Evolutionary conservation across 2,797 vertebrate genomes (phyloP).

Genomic region (Sandelia bainsii): DNA sequence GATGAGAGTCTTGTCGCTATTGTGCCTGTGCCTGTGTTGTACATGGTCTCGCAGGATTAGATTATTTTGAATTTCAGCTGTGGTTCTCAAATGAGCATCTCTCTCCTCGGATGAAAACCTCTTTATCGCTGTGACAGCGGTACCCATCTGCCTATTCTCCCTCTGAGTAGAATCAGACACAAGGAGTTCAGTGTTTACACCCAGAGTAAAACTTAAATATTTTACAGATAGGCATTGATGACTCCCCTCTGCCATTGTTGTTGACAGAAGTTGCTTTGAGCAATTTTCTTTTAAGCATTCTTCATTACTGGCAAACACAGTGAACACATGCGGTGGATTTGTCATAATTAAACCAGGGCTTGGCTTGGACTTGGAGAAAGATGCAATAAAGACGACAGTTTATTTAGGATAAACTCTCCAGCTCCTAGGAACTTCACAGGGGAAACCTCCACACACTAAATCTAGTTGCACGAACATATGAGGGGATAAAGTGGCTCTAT

Average conservation of each 20-base stretch:
- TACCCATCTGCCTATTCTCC: slow-evolving; percentile 57
- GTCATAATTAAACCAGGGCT: slow-evolving; percentile 85
- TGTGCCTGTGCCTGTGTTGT: slow-evolving; percentile 67
- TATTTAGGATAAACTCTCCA: slow-evolving; percentile 84
- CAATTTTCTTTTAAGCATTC: slow-evolving; percentile 69
- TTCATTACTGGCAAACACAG: slow-evolving; percentile 78
- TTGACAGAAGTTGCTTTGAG: slow-evolving; percentile 73
- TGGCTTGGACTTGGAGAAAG: slow-evolving; percentile 78
- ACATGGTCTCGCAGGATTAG: slow-evolving; percentile 74
- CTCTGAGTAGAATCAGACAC: slow-evolving; percentile 55
- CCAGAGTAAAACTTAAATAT: slow-evolving; percentile 56
- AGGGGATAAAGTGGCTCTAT: slow-evolving; percentile 86
- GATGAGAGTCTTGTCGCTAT: slow-evolving; percentile 77
- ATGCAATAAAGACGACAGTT: slow-evolving; percentile 83
- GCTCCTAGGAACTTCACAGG: slow-evolving; percentile 70
- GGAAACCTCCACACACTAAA: slow-evolving; percentile 79
- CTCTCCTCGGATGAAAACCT: slow-evolving; percentile 61
- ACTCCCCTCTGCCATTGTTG: slow-evolving; percentile 61
- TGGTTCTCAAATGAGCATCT: slow-evolving; percentile 61
- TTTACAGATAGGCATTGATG: slow-evolving; percentile 56
- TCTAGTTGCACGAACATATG: slow-evolving; percentile 86
- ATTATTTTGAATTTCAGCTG: slow-evolving; percentile 64
- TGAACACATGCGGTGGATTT: slow-evolving; percentile 83
- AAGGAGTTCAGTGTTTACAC: slow-evolving; percentile 54
- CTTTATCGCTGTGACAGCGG: slow-evolving; percentile 64